Evolutionary conservation across 1,140 invertebrate genomes (phyloP), one percentile per base, ranked within the genome.

Genomic region (Pinna nobilis): DNA sequence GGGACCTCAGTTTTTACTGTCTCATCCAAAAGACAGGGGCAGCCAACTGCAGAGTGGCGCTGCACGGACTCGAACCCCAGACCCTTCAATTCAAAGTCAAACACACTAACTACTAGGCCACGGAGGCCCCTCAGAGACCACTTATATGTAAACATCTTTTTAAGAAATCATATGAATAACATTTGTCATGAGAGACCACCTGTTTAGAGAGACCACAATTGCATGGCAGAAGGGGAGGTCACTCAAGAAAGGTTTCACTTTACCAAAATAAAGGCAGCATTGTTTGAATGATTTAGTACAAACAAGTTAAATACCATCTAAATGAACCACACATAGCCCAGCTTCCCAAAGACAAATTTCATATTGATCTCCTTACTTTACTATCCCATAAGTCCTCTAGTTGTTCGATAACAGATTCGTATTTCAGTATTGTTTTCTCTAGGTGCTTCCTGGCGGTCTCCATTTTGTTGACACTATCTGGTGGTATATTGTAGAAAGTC

Each of bases 371-470:
- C 32, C 70, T 49, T 23, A 82, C 81, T 69, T 81, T 77, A 3
- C 59, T 51, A 33, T 76, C 65, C 70, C 76, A 80, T 13, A 81
- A 13, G 32, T 70, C 59, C 28, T 82, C 81, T 23, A 82, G 41
- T 18, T 82, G 50, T 13, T 79, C 76, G n/a, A 81, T 60, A 15
- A 78, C 74, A 32, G 69, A 37, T 66, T 82, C 81, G 59, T 82
- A 82, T 57, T 81, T 79, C n/a, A 73, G 35, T 15, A 82, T 77
- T 28, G 71, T 67, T 55, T 72, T 70, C 28, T 80, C 73, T 39
- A 82, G 53, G 23, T 73, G 55, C 25, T 63, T 25, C 35, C 69
- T 68, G 35, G 76, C 74, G n/a, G 30, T 23, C 25, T 79, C 39
- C 55, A 82, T 70, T 18, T 50, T 28, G 13, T 35, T 30, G 18